Base-by-base conservation (phyloP, 2,113 vertebrate genomes). In the Sprattus sprattus region DNA sequence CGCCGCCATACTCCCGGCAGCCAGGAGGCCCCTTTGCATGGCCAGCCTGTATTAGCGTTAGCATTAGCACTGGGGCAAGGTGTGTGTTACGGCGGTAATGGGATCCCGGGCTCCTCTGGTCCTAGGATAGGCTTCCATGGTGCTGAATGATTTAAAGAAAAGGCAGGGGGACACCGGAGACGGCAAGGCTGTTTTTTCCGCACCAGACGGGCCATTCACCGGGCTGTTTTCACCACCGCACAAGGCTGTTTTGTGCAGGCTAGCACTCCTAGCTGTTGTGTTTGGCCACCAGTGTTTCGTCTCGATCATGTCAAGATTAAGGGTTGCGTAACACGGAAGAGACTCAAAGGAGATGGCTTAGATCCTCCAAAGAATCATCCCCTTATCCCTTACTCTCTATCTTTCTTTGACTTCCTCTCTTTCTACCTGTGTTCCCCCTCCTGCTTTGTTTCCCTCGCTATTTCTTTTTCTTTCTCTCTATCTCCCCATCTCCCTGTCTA, bases 111-210 rank as follows among this genome's bases (percentile, higher is more conserved):
- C 89, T 89, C 86, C 87, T 71, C 88, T 81, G 86, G 89, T 90
- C 88, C 67, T 39, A 25, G 57, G 28, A 75, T 90, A 92, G 91
- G 88, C 82, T 85, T 81, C 86, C 89, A 85, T 85, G 86, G 15
- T 84, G 10, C 87, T 50, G 8, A 92, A 87, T 88, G 90, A 92
- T 92, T 92, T 87, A 88, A 85, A 91, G 89, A 50, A 86, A 82
- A 88, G 88, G 82, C 88, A 82, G 8, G 67, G 67, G 67, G 25
- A 15, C 25, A 32, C 25, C 67, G 8, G 67, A 28, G 25, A 75
- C 28, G 11, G 25, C 67, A 0, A 39, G 67, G 25, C 67, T 28
- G n/a, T 25, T 2, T 75, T 75, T 28, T 75, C 28, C 28, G 67
- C 13, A 3, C 9, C 67, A 75, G 67, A 28, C n/a, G 2, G n/a